These are phyloP conservation scores for Zaprionus obscuricornis DNA, from an alignment of 2,888 invertebrate genomes.

Conservation along the genomic window DNA sequence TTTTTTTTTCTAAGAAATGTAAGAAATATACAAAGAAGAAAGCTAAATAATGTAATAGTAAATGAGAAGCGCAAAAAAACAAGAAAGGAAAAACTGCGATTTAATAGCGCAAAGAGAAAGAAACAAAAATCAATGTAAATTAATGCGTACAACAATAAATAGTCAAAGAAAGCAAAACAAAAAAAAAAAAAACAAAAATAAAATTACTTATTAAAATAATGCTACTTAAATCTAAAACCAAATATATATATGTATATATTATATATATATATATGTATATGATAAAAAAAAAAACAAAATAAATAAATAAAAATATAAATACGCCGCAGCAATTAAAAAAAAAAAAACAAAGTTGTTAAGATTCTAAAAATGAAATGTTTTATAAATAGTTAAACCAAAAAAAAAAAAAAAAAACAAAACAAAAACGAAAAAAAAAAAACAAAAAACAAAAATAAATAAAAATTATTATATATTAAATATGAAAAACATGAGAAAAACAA, in stretches of 20 bases:
- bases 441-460: constrained; percentile 21
- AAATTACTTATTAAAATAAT: constrained; percentile 44
- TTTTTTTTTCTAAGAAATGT: constrained; percentile 1
- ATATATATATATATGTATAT: constrained; percentile 30
- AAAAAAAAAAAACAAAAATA: constrained; percentile 29
- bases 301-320: constrained; percentile 31
- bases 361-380: constrained; percentile 81
- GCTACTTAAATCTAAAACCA: constrained; percentile 16
- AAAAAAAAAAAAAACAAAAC: constrained; percentile 46
- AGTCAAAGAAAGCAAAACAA: constrained; percentile 17
- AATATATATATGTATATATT: constrained; percentile 21
- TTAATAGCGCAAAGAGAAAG: constrained; percentile 30
- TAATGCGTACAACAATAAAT: constrained; percentile 69
- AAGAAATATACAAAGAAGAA: constrained; percentile 13
- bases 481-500: constrained; percentile 52
- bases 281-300: constrained; percentile 38
- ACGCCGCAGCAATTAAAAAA: constrained; percentile 64
- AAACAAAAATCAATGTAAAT: constrained; percentile 61
- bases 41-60: constrained; percentile 14
- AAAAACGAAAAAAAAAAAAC: constrained; percentile 42
- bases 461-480: constrained; percentile 64
- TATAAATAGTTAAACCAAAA: constrained; percentile 81
- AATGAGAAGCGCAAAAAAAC: constrained; percentile 19
- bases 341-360: constrained; percentile 73
- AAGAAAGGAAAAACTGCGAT: constrained; percentile 22